Base-by-base conservation (phyloP, 2,888 invertebrate genomes). In the Cybosia mesomella region DNA sequence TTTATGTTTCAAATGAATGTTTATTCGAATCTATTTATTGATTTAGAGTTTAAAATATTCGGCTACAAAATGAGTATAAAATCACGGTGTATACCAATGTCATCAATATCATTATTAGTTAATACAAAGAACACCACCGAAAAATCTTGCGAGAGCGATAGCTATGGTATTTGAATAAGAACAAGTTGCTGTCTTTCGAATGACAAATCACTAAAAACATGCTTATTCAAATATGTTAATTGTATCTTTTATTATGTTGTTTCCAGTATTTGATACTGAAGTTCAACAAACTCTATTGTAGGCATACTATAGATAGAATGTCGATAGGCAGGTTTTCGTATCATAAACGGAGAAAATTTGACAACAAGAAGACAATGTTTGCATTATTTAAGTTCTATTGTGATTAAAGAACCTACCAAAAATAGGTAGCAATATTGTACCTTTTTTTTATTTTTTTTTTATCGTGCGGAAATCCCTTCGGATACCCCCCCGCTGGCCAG, bases 241-340 rank as follows among this genome's bases (percentile, higher is more conserved):
- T 53, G 13, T 22, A n/a, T 54, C 32, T 22, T 49, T 63, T 21
- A 53, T 53, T 22, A 36, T 9, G 21, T 54, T 54, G 32, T 63
- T 53, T 34, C 49, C n/a, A 49, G 18, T 43, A 18, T 62, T 8
- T 32, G 34, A 53, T 49, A 53, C 21, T 21, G 15, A 54, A 63
- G 62, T 53, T 63, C 62, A 63, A 63, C 32, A 54, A 34, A 54
- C 53, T 34, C 28, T 62, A 34, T 0, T 21, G 34, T 59, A 59
- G 59, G 39, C 39, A 10, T 59, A 59, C 7, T 55, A 55, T 55
- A 24, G 55, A 13, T 36, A 39, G 9, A 39, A 59, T 59, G 39
- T 39, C 15, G 36, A 39, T 39, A 59, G 39, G 22, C 39, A 24
- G 59, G 59, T 22, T 59, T 59, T 59, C 18, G 22, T 10, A 39